phyloP scores from a whole-genome alignment of 1,140 invertebrate species.

The Magallana angulata region DNA sequence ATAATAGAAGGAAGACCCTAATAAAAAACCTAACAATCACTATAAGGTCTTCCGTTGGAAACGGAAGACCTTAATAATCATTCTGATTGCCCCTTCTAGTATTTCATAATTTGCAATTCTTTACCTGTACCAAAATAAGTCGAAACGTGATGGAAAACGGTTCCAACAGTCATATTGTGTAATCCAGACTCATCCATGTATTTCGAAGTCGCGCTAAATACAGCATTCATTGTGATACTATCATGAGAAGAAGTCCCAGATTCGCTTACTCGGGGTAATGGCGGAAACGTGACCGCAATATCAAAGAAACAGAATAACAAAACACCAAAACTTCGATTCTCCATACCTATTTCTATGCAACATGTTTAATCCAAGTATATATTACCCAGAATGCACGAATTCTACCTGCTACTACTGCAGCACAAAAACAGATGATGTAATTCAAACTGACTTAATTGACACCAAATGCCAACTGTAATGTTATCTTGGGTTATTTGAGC shows the following conservation, averaged over 20 bases:
- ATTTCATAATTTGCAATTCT: neutral
- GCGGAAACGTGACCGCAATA: neutral
- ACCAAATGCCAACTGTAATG: too few species aligned
- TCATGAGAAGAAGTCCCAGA: neutral
- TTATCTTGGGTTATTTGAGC: too few species aligned
- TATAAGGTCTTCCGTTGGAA: too few species aligned
- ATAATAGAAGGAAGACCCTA: too few species aligned
- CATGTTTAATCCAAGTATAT: too few species aligned
- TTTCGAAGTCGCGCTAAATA: neutral
- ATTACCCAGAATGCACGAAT: too few species aligned
- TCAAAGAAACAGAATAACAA: neutral
- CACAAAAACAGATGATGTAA: too few species aligned
- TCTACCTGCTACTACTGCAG: too few species aligned
- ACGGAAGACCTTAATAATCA: too few species aligned
- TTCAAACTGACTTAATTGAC: too few species aligned
- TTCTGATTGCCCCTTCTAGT: too few species aligned
- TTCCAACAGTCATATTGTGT: neutral
- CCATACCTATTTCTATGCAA: neutral
- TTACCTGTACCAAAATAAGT: neutral
- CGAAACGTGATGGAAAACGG: neutral
- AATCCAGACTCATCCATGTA: neutral
- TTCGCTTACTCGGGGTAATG: neutral
- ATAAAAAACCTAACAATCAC: too few species aligned
- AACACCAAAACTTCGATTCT: neutral
- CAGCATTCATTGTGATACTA: neutral